Percentiles rank a stretch among this genome's conserved stretches.
phyloP scores from a whole-genome alignment of 2,888 invertebrate genomes.

The Drosophila anomalata region DNA sequence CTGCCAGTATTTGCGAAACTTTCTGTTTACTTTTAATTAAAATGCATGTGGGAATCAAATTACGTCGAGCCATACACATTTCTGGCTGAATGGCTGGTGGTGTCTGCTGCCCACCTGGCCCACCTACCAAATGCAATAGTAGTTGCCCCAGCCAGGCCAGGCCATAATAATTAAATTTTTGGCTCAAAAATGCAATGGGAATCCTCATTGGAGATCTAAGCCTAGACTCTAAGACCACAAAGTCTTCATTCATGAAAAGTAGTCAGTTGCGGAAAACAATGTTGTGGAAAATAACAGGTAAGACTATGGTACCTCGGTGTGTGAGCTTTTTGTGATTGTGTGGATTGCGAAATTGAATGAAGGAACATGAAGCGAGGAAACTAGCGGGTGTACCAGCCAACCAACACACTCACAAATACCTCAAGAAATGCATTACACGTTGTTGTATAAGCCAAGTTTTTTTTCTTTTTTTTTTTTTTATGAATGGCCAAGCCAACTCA shows the following conservation, averaged over 20 bases:
- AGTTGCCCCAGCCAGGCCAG: slow-evolving; percentile 36
- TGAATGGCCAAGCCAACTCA: slow-evolving; percentile 60
- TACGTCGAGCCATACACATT: slow-evolving; percentile 53
- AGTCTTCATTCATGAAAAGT: neutral
- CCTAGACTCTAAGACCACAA: neutral
- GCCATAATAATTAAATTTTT: slow-evolving; percentile 65
- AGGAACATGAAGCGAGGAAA: slow-evolving; percentile 43
- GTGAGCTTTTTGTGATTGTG: slow-evolving; percentile 6
- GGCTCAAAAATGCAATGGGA: slow-evolving; percentile 50
- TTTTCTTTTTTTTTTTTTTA: slow-evolving; percentile 44
- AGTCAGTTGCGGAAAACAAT: slow-evolving; percentile 38
- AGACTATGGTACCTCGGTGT: neutral
- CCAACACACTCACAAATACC: neutral
- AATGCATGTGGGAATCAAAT: slow-evolving; percentile 78
- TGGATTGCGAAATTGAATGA: slow-evolving; percentile 48
- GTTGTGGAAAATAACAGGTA: slow-evolving; percentile 35
- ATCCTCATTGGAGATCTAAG: neutral
- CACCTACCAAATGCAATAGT: slow-evolving; percentile 37
- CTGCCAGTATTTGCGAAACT: slow-evolving; percentile 46
- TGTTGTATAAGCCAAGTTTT: slow-evolving; percentile 45
- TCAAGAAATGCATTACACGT: slow-evolving; percentile 23
- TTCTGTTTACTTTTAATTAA: slow-evolving; percentile 75
- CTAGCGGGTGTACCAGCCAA: slow-evolving; percentile 41
- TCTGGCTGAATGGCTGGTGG: slow-evolving; percentile 20
- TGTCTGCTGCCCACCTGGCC: slow-evolving; percentile 34